Base-by-base conservation (phyloP, 2,797 vertebrate species). In the Pangasius krempfi region DNA sequence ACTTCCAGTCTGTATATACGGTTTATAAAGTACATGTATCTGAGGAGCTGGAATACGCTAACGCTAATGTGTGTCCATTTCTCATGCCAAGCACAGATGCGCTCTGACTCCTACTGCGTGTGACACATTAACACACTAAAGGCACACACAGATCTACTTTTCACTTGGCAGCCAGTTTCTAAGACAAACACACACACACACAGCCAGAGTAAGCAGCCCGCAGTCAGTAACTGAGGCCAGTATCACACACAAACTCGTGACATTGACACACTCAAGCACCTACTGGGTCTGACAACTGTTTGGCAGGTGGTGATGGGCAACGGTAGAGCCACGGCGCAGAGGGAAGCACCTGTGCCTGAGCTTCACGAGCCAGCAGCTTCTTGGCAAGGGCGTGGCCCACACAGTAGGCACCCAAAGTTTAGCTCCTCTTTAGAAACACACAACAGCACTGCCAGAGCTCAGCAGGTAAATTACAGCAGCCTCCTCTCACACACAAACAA, bases 71-170 rank as follows among this genome's bases (percentile, higher is more conserved):
- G 88, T 92, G 91, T 92, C 90, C 93, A 89, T 93, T 95, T 92
- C 92, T 95, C 94, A 90, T 94, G 93, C 94, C 94, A 94, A 91
- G 93, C 93, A 60, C 95, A 95, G 94, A 96, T 94, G 95, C 93
- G 92, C 91, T 89, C 92, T 92, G 91, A 94, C 94, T 94, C 94
- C 93, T 84, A 91, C 93, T 90, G 92, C 90, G 92, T 79, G 93
- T 95, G 95, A 95, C 90, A 94, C 95, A 95, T 92, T 92, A 92
- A 91, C 93, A 94, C 92, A 94, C 92, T 92, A 94, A 92, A 90
- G 88, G 88, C 93, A 91, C 89, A 89, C 88, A 68, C 66, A 89
- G 70, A 91, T 85, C 84, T 66, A 87, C 87, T 91, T 88, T 72
- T 88, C 64, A 85, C 76, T 82, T 80, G 76, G 70, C 68, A 60